Evolutionary conservation across 2,797 vertebrate genomes (phyloP).

Genomic region (Sebastes reedi): DNA sequence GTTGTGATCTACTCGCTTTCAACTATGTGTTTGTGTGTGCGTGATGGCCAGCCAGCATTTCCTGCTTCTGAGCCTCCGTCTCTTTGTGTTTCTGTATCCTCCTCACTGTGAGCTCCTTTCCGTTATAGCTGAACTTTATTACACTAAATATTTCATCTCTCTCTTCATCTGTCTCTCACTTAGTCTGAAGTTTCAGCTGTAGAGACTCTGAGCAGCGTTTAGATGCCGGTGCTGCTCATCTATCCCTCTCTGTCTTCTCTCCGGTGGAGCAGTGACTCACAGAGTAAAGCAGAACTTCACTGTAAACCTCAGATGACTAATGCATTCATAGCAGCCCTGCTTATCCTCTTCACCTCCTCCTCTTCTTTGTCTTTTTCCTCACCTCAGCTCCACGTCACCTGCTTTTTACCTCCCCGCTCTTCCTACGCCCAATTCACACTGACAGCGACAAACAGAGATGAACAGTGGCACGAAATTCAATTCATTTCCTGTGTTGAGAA

Average conservation of each 20-base stretch:
- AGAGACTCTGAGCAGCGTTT: slow-evolving; percentile 16
- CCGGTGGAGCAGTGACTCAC: slow-evolving; percentile 29
- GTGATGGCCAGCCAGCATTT: background rate
- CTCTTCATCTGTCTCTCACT: slow-evolving; percentile 15
- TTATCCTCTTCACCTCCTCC: slow-evolving; percentile 15
- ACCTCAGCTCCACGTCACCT: slow-evolving; percentile 30
- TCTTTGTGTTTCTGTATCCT: background rate
- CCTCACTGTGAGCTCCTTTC: background rate
- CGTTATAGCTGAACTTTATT: slow-evolving; percentile 7
- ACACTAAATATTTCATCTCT: slow-evolving; percentile 45
- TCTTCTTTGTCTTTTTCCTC: background rate
- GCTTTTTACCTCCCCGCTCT: slow-evolving; percentile 9
- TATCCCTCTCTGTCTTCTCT: background rate
- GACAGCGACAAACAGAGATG: slow-evolving; percentile 27
- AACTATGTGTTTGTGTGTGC: background rate
- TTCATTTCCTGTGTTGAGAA: background rate
- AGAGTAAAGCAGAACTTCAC: slow-evolving; percentile 6
- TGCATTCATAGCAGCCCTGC: background rate
- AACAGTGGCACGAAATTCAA: slow-evolving; percentile 2
- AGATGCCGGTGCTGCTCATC: background rate
- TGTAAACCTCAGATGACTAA: slow-evolving; percentile 38
- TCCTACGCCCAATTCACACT: slow-evolving; percentile 19
- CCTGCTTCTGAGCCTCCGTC: background rate
- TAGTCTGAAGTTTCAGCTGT: background rate
- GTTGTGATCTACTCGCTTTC: background rate